A percentile compares a stretch with the other conserved stretches of the same genome.
Evolutionary conservation across 2,797 vertebrate genomes (phyloP).

Genomic region (Clarias fuscus): DNA sequence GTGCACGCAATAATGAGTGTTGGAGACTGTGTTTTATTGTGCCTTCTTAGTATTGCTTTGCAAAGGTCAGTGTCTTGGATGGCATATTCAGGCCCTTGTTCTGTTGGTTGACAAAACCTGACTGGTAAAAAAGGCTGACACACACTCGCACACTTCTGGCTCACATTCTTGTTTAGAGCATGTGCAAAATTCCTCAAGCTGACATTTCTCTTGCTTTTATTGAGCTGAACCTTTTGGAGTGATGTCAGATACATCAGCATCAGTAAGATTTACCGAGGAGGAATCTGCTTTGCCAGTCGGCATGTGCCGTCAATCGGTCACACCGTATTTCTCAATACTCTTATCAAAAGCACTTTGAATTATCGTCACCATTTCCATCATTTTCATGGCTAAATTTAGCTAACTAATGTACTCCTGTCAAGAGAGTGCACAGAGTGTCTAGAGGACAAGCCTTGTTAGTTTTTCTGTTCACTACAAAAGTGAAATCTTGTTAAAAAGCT

Average conservation of each 20-base stretch:
- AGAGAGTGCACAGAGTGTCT: conserved; percentile 3
- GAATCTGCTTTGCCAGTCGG: conserved; percentile 25
- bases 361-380: conserved; percentile 10
- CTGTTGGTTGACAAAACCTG: conserved; percentile 32
- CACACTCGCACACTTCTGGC: conserved; percentile 35
- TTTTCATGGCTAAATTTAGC: conserved; percentile 26
- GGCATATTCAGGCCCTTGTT: conserved; percentile 48
- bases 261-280: conserved; percentile 16
- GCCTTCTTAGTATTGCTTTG: conserved; percentile 56
- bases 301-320: conserved; percentile 4
- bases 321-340: conserved; percentile 18
- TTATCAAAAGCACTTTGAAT: conserved; percentile 30
- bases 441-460: neutral
- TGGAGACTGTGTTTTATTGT: conserved; percentile 46
- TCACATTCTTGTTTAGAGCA: conserved; percentile 17
- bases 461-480: neutral
- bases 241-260: conserved; percentile 30
- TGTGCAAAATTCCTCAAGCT: conserved; percentile 32
- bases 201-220: conserved; percentile 27
- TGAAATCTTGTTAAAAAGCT: neutral
- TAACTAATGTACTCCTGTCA: conserved; percentile 71
- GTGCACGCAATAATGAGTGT: conserved; percentile 45
- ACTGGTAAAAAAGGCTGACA: conserved; percentile 27
- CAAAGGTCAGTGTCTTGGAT: conserved; percentile 62
- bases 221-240: conserved; percentile 15